phyloP scores from a whole-genome alignment of 2,888 invertebrate species.

The Danaus chrysippus region DNA sequence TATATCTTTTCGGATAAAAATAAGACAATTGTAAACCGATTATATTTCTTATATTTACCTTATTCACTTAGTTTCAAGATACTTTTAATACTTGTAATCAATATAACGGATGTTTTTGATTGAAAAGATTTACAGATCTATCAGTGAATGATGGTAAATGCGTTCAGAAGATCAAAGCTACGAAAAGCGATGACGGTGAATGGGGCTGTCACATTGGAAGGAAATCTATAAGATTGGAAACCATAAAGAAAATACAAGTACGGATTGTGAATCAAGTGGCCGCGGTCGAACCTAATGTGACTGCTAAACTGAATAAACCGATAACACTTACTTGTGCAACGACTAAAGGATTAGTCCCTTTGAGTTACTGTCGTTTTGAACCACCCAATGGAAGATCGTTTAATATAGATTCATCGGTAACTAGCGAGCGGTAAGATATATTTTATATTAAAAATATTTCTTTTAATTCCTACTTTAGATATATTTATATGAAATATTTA shows the following conservation, averaged over 20 bases:
- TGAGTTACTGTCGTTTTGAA: slow-evolving; percentile 73
- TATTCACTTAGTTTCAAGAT: not conserved
- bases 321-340: slow-evolving; percentile 63
- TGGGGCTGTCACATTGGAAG: slow-evolving; percentile 75
- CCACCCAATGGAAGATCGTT: slow-evolving; percentile 67
- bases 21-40: no score
- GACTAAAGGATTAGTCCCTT: slow-evolving; percentile 49
- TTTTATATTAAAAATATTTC: not conserved
- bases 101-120: not conserved
- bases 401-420: slow-evolving; percentile 61
- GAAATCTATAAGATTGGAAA: slow-evolving; percentile 49
- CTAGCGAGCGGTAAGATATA: slow-evolving; percentile 52
- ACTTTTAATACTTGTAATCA: not conserved
- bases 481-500: not conserved
- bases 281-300: slow-evolving; percentile 51
- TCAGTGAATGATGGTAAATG: slow-evolving; percentile 62
- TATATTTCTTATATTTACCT: no score
- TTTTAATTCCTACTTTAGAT: not conserved
- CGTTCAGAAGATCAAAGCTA: slow-evolving; percentile 49
- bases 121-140: slow-evolving; percentile 54
- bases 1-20: no score
- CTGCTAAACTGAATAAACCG: slow-evolving; percentile 48
- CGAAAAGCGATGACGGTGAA: slow-evolving; percentile 52
- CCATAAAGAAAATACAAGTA: slow-evolving; percentile 51
- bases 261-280: slow-evolving; percentile 59